Conservation (phyloP, 2,888 invertebrate genomes). For the Monochamus alternatus region DNA sequence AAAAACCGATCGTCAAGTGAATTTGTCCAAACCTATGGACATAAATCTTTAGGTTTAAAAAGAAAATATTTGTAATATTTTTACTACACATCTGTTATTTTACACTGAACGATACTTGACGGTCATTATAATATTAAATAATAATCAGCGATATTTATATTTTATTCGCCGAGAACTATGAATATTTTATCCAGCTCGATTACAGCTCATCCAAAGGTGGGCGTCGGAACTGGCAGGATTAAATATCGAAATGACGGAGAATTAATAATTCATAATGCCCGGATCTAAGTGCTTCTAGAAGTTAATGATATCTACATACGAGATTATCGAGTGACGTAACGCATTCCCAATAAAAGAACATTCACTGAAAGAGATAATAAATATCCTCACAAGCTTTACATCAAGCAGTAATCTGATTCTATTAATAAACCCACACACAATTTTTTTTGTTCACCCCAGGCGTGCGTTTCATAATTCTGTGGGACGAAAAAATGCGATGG, state of each 20-base stretch:
- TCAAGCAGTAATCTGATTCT: slow-evolving; percentile 1
- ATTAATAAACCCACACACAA: slow-evolving; percentile 8
- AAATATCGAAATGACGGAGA: neutral
- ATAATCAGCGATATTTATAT: too few species aligned
- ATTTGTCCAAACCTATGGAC: too few species aligned
- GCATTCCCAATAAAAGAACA: neutral
- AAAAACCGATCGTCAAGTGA: too few species aligned
- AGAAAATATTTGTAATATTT: too few species aligned
- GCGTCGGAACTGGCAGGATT: neutral
- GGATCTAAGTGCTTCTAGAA: neutral
- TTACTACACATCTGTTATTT: too few species aligned
- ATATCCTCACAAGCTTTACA: neutral
- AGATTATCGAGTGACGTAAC: neutral
- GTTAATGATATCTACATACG: neutral
- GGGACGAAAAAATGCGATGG: neutral
- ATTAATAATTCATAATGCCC: slow-evolving; percentile 8
- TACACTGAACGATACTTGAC: too few species aligned
- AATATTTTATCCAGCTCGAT: slow-evolving; percentile 1
- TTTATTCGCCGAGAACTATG: neutral
- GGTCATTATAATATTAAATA: too few species aligned
- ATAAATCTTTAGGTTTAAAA: too few species aligned
- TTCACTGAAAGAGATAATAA: slow-evolving; percentile 1
- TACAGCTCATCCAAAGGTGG: neutral
- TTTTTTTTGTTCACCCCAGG: neutral
- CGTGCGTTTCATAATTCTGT: neutral